Percentiles rank a stretch among this genome's conserved stretches.
phyloP scores from a whole-genome alignment of 2,797 vertebrate genomes.

The Heliangelus exortis region DNA sequence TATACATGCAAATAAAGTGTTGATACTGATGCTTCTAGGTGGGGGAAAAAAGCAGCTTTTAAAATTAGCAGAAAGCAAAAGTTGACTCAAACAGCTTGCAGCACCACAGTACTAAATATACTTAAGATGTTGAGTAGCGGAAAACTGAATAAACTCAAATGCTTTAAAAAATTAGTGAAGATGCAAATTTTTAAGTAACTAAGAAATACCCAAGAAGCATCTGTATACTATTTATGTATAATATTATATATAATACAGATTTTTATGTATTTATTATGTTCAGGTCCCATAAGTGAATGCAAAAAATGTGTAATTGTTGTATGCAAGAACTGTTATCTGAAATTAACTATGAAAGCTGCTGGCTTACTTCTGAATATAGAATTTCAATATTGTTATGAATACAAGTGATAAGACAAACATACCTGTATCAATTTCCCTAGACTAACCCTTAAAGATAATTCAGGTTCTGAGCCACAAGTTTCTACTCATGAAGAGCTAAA shows the following conservation, averaged over 20 bases:
- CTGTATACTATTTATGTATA: not conserved
- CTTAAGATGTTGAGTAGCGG: conserved; percentile 45
- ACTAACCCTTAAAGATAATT: not conserved
- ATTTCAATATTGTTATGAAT: not conserved
- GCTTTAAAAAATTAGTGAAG: not conserved
- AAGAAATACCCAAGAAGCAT: conserved; percentile 25
- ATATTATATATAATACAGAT: no score
- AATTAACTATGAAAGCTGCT: not conserved
- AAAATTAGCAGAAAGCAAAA: conserved; percentile 59
- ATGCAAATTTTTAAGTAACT: conserved; percentile 37
- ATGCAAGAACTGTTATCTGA: not conserved
- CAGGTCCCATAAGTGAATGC: not conserved
- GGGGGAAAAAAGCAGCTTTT: not conserved
- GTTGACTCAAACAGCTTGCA: conserved; percentile 67
- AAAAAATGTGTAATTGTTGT: not conserved
- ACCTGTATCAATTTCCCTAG: not conserved
- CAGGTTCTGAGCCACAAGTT: not conserved
- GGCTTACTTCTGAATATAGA: not conserved
- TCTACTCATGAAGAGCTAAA: not conserved
- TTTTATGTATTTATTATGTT: not conserved
- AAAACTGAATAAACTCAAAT: conserved; percentile 63
- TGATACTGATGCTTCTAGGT: not conserved
- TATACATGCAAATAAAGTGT: conserved; percentile 3
- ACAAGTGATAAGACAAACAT: not conserved
- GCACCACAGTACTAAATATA: conserved; percentile 47